A percentile compares a stretch with the other conserved stretches of the same genome.
These are phyloP conservation scores for Heterocephalus glaber DNA, from an alignment of 2,113 vertebrate species.

Conservation along the genomic window DNA sequence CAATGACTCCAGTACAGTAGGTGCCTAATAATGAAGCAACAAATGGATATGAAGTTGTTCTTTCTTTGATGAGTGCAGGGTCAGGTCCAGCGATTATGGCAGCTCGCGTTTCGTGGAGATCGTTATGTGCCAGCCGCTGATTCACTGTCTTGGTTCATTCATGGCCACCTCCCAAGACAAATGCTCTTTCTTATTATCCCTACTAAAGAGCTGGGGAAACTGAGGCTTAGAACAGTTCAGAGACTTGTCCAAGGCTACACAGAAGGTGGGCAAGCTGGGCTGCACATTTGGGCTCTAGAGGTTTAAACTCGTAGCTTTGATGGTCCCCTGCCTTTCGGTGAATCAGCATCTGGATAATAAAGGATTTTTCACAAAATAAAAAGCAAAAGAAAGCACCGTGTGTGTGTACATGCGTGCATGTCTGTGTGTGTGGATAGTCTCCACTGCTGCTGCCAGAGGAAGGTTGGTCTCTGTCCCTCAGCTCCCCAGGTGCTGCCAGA, in stretches of 20 bases:
- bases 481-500: background rate
- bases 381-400: background rate
- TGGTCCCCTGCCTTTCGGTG: background rate
- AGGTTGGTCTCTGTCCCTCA: background rate
- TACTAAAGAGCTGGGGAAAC: background rate
- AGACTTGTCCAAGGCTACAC: background rate
- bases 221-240: background rate
- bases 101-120: background rate
- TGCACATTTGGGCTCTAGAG: background rate
- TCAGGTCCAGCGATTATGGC: background rate
- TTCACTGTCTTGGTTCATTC: background rate
- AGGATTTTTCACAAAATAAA: background rate
- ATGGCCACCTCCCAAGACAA: background rate
- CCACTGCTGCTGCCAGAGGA: background rate
- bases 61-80: background rate
- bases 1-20: background rate
- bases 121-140: background rate
- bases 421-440: background rate
- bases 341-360: background rate
- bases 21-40: background rate
- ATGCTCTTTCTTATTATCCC: fast-evolving
- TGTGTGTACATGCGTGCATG: background rate
- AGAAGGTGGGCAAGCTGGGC: background rate
- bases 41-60: background rate
- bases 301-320: background rate